These are phyloP conservation scores for Corbicula japonica DNA, from an alignment of 2,888 invertebrate genomes.

Conservation along the genomic window DNA sequence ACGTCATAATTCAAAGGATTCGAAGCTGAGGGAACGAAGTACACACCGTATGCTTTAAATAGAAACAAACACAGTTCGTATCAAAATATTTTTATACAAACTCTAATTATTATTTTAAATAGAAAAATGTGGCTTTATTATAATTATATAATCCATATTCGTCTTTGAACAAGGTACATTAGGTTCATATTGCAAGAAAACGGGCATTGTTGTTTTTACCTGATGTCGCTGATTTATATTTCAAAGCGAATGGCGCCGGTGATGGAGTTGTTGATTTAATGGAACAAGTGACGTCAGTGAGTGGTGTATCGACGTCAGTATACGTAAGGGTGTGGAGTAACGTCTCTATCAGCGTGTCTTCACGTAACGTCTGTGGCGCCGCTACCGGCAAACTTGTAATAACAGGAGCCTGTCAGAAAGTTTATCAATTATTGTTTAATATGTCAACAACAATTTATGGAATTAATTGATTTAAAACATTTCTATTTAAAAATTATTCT, in stretches of 20 bases:
- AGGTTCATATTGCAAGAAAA: too few species aligned
- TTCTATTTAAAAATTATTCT: too few species aligned
- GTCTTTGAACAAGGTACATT: too few species aligned
- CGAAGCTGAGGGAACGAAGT: conserved; percentile 5
- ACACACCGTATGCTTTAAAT: conserved; percentile 33
- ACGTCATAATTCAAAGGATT: conserved; percentile 41
- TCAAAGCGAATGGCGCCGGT: conserved; percentile 34
- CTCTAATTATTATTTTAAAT: too few species aligned
- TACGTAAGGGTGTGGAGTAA: conserved; percentile 26
- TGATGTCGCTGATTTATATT: conserved; percentile 12
- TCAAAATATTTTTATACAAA: too few species aligned
- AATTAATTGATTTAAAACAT: too few species aligned
- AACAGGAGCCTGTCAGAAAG: conserved; percentile 37
- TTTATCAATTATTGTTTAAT: too few species aligned
- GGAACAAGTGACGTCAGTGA: conserved; percentile 41
- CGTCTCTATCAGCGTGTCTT: conserved; percentile 11
- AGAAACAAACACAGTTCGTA: background rate
- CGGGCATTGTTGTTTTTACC: too few species aligned
- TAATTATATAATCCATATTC: too few species aligned
- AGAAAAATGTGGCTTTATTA: too few species aligned
- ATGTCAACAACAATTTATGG: too few species aligned
- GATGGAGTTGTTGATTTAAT: conserved; percentile 30
- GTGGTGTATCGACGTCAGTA: conserved; percentile 45
- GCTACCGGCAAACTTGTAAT: conserved; percentile 52
- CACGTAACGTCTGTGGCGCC: conserved; percentile 22